These are phyloP conservation scores for Typhlomys cinereus DNA, from an alignment of 2,113 vertebrate genomes.

Conservation along the genomic window DNA sequence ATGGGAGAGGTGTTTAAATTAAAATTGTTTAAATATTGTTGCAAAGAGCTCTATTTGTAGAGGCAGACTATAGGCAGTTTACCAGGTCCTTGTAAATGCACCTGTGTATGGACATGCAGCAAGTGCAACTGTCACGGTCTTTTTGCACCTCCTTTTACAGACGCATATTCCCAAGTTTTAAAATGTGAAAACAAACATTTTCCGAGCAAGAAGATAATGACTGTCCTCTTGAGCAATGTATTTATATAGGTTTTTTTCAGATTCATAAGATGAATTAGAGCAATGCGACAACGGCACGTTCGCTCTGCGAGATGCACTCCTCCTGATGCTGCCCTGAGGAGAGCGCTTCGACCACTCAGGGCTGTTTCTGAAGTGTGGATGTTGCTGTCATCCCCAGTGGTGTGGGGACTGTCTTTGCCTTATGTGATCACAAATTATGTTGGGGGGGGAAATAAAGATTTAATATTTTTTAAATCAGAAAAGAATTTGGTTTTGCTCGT, in stretches of 20 bases:
- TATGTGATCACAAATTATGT: slow-evolving; percentile 83
- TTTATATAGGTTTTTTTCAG: slow-evolving; percentile 85
- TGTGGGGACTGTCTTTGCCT: slow-evolving; percentile 87
- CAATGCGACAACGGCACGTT: slow-evolving; percentile 72
- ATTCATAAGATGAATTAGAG: slow-evolving; percentile 84
- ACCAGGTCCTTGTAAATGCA: slow-evolving; percentile 87
- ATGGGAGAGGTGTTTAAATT: slow-evolving; percentile 82
- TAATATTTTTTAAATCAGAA: slow-evolving; percentile 78
- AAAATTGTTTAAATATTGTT: slow-evolving; percentile 87
- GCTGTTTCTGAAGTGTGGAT: slow-evolving; percentile 76
- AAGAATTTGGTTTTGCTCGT: slow-evolving; percentile 84
- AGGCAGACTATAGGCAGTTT: slow-evolving; percentile 84
- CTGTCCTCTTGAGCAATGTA: slow-evolving; percentile 84
- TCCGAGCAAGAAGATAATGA: slow-evolving; percentile 83
- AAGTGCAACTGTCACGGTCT: slow-evolving; percentile 77
- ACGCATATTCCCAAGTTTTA: slow-evolving; percentile 80
- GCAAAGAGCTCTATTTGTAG: slow-evolving; percentile 85
- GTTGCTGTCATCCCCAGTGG: slow-evolving; percentile 86
- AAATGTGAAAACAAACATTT: slow-evolving; percentile 84
- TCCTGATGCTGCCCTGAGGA: slow-evolving; percentile 36
- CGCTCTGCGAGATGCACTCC: slow-evolving; percentile 68
- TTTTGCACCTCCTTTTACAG: slow-evolving; percentile 80
- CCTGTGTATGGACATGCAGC: slow-evolving; percentile 83
- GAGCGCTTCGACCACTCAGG: slow-evolving; percentile 61
- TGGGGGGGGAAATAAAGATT: slow-evolving; percentile 66